Evolutionary conservation across 2,113 vertebrate genomes (phyloP).

Genomic region (Atractosteus spatula): DNA sequence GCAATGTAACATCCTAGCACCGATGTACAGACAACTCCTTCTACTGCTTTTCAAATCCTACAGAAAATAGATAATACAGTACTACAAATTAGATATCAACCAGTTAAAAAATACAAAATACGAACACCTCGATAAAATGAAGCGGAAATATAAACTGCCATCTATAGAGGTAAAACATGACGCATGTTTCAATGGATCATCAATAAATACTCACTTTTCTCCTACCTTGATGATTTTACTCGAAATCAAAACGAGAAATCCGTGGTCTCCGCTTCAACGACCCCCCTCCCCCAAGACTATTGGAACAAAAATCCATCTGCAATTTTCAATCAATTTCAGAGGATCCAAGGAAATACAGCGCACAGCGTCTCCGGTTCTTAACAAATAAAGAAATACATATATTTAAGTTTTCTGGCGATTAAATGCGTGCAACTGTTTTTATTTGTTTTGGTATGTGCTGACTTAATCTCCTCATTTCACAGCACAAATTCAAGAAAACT

Average conservation of each 20-base stretch:
- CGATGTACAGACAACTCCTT: too few relatives aligned
- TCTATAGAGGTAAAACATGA: not conserved
- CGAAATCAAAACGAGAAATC: constrained; percentile 35
- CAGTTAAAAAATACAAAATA: too few relatives aligned
- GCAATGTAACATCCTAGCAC: too few relatives aligned
- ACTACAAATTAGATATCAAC: too few relatives aligned
- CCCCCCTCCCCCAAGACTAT: constrained; percentile 48
- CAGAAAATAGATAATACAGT: too few relatives aligned
- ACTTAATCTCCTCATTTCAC: constrained; percentile 36
- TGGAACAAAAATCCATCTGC: constrained; percentile 72
- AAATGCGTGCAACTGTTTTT: too few relatives aligned
- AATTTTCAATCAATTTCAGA: constrained; percentile 73
- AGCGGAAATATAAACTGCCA: too few relatives aligned
- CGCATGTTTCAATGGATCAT: constrained; percentile 10
- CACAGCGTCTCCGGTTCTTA: constrained; percentile 32
- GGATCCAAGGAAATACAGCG: constrained; percentile 57
- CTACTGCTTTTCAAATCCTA: too few relatives aligned
- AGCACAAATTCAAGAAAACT: constrained; percentile 16
- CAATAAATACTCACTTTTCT: constrained; percentile 50
- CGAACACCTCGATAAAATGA: too few relatives aligned
- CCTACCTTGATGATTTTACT: constrained; percentile 34
- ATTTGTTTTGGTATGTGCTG: constrained; percentile 19
- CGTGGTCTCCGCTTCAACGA: constrained; percentile 37
- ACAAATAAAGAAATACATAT: constrained; percentile 32
- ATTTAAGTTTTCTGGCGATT: constrained; percentile 17